Evolutionary conservation across 2,888 invertebrate genomes (phyloP).

Genomic region (Acanthoscelides obtectus): DNA sequence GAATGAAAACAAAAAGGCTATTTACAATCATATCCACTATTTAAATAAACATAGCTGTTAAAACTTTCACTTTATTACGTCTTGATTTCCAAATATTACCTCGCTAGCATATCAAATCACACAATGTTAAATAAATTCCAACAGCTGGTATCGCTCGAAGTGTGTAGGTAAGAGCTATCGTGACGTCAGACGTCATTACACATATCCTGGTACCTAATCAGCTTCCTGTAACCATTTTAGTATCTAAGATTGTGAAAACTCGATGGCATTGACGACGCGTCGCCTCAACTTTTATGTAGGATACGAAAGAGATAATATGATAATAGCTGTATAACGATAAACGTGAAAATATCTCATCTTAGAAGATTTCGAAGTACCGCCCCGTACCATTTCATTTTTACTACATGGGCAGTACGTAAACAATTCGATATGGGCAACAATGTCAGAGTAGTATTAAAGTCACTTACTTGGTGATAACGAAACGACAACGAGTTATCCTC

Average conservation of each 20-base stretch:
- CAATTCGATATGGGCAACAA: too few species aligned
- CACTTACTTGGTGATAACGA: too few species aligned
- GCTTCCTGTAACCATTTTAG: neutral
- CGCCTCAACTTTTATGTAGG: neutral
- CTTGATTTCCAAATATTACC: neutral
- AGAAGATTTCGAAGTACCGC: too few species aligned
- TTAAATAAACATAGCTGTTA: neutral
- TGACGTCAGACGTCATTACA: neutral
- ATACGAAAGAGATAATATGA: too few species aligned
- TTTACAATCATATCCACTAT: too few species aligned
- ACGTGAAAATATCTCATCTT: too few species aligned
- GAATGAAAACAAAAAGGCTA: too few species aligned
- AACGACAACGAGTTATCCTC: too few species aligned
- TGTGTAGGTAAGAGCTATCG: neutral
- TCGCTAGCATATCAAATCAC: neutral
- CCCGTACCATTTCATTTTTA: too few species aligned
- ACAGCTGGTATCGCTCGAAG: neutral
- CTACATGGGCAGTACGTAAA: too few species aligned
- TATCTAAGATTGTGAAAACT: neutral
- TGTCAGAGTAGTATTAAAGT: too few species aligned
- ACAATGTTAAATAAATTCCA: neutral
- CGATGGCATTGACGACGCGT: neutral
- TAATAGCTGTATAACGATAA: too few species aligned
- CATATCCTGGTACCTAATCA: neutral
- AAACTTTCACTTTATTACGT: neutral